Conservation (phyloP, 2,113 vertebrate genomes). For the Varanus salvator region DNA sequence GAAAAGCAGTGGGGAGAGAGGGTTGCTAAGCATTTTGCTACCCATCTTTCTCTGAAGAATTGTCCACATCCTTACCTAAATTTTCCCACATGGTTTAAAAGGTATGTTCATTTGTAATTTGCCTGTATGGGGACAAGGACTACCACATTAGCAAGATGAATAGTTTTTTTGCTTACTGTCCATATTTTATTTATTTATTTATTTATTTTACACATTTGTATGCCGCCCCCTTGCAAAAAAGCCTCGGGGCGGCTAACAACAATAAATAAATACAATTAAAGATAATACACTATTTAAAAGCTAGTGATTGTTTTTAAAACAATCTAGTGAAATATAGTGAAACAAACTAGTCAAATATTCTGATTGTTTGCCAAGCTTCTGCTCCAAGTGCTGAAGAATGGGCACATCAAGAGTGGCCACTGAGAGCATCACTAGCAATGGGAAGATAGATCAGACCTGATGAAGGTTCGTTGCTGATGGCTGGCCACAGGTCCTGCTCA, state of each 20-base stretch:
- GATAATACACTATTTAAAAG: no score
- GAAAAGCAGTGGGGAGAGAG: background rate
- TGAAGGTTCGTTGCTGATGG: background rate
- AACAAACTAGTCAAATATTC: no score
- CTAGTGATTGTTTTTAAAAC: no score
- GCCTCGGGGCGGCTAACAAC: no score
- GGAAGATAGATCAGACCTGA: background rate
- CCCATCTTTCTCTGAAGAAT: no score
- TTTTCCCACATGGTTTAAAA: background rate
- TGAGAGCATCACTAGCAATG: background rate
- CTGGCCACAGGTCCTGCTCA: background rate
- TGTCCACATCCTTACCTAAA: background rate
- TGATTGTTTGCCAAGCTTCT: background rate
- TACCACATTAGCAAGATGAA: background rate
- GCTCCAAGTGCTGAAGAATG: background rate
- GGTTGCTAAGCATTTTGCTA: background rate
- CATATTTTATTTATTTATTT: background rate
- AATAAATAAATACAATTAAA: no score
- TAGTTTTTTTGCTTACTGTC: background rate
- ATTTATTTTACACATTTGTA: no score
- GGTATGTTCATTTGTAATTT: background rate
- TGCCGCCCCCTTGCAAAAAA: no score
- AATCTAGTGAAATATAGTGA: no score
- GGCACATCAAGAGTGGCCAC: background rate
- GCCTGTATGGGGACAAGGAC: background rate